These are phyloP conservation scores for Emys orbicularis DNA, from an alignment of 2,797 vertebrate species.

Conservation along the genomic window DNA sequence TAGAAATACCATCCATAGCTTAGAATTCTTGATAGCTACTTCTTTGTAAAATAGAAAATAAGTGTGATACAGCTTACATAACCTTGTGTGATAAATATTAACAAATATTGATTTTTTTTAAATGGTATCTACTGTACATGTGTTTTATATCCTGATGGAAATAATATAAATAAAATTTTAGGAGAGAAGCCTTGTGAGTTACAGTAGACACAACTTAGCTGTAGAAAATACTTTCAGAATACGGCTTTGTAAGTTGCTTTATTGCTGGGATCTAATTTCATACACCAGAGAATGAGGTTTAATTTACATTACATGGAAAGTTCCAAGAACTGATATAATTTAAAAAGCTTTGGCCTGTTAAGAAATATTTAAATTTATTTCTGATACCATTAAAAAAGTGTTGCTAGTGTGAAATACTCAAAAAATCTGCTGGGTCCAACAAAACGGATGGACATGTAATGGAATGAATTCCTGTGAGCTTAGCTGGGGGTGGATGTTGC, in stretches of 20 bases:
- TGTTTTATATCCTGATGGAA: not conserved
- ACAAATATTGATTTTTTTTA: not conserved
- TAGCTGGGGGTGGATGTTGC: not conserved
- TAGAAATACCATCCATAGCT: not conserved
- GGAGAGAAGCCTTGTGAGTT: not conserved
- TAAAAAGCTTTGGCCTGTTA: not conserved
- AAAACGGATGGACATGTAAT: not conserved
- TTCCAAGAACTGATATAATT: rapidly evolving
- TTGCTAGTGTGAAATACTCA: not conserved
- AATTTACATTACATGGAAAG: not conserved
- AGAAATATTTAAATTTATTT: conserved; percentile 12
- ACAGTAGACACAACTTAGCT: not conserved
- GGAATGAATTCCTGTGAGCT: not conserved
- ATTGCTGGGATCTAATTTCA: not conserved
- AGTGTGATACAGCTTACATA: not conserved
- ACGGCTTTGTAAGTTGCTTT: not conserved
- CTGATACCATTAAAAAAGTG: not conserved
- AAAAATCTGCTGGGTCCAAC: not conserved
- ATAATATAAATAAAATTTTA: not conserved
- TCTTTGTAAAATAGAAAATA: not conserved
- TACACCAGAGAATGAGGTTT: not conserved
- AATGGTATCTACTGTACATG: not conserved
- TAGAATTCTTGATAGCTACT: not conserved
- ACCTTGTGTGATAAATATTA: conserved; percentile 1
- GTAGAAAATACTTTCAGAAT: not conserved